Conservation (phyloP, 2,797 vertebrate genomes). For the Sebastes cheni region DNA sequence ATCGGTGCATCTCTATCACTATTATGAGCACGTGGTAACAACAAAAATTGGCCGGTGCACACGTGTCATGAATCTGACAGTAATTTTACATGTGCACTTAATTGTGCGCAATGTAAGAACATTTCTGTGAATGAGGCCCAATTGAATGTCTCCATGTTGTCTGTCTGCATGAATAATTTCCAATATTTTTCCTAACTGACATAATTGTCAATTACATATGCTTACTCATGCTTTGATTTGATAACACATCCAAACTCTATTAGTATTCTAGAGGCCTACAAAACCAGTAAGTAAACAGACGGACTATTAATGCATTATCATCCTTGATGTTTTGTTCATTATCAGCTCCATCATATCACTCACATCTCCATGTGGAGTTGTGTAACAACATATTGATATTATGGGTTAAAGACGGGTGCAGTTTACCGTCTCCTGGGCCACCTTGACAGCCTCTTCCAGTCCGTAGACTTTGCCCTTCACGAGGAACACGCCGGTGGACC, state of each 20-base stretch:
- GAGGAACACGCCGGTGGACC: constrained; percentile 83
- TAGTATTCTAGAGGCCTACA: background rate
- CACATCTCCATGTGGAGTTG: background rate
- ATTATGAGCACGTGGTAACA: background rate
- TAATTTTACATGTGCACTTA: too few relatives aligned
- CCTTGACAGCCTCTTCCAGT: constrained; percentile 80
- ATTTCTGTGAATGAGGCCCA: too few relatives aligned
- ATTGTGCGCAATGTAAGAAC: background rate
- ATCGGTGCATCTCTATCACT: too few relatives aligned
- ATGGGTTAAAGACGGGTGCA: background rate
- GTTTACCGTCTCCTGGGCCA: constrained; percentile 81
- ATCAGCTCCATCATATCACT: background rate
- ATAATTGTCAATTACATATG: background rate
- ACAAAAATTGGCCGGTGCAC: too few relatives aligned
- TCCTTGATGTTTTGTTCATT: background rate
- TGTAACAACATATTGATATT: background rate
- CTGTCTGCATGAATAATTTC: background rate
- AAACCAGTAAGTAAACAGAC: background rate
- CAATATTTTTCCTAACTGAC: background rate
- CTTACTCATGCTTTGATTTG: background rate
- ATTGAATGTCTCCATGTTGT: background rate
- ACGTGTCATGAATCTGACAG: too few relatives aligned
- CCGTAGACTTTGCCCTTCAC: constrained; percentile 84
- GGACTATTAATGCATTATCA: background rate
- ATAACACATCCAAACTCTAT: background rate